A percentile compares a stretch with the other conserved stretches of the same genome.
phyloP scores from a whole-genome alignment of 2,888 invertebrate species.

The Stegana nigrithorax region DNA sequence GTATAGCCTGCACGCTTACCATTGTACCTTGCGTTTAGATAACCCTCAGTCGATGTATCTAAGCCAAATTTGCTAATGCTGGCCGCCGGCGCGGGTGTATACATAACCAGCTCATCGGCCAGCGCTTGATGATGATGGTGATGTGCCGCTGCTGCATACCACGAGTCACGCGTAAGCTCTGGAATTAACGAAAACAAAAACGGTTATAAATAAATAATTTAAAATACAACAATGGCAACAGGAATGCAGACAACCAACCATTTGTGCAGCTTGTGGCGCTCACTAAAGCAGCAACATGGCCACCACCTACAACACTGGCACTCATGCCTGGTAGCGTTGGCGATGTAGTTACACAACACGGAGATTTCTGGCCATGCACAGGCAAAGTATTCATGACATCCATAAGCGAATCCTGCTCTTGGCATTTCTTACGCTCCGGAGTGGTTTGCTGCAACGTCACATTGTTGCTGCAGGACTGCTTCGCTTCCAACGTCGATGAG shows the following conservation, averaged over 20 bases:
- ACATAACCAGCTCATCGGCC: constrained; percentile 64
- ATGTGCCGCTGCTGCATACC: constrained; percentile 54
- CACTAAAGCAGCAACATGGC: background rate
- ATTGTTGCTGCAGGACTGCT: background rate
- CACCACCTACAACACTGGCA: constrained; percentile 19
- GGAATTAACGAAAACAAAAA: background rate
- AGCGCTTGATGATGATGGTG: constrained; percentile 58
- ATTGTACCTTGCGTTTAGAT: constrained; percentile 68
- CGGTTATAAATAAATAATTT: background rate
- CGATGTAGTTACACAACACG: constrained; percentile 45
- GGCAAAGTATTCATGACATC: constrained; percentile 49
- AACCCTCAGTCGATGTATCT: constrained; percentile 65
- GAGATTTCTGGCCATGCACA: constrained; percentile 47
- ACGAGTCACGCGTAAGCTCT: constrained; percentile 59
- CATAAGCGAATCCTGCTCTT: constrained; percentile 50
- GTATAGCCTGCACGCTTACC: too few species aligned
- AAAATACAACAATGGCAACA: constrained; percentile 55
- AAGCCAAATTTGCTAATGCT: constrained; percentile 65
- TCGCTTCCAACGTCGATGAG: constrained; percentile 48
- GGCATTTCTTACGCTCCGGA: constrained; percentile 58
- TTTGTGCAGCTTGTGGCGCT: background rate
- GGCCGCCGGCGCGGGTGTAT: constrained; percentile 55
- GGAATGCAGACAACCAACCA: constrained; percentile 5
- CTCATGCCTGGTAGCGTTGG: constrained; percentile 17
- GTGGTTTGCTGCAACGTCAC: constrained; percentile 19